Base-by-base conservation (phyloP, 2,888 invertebrate genomes). In the Platycheirus rosarum region DNA sequence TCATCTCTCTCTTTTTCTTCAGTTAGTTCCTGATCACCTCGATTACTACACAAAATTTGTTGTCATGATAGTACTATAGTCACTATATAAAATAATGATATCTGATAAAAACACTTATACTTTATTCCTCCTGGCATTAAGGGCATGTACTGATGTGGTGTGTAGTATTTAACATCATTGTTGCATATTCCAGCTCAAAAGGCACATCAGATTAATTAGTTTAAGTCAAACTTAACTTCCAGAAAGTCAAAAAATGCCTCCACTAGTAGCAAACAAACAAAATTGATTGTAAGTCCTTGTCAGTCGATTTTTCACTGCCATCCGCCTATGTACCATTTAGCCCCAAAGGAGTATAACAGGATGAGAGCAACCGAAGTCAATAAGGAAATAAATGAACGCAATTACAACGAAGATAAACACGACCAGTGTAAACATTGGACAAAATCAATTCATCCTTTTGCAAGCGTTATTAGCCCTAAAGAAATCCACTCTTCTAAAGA, bases 191-290 rank as follows among this genome's bases (percentile, higher is more conserved):
- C 51, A 46, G 32, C 16, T 18, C 16, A 11, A 49, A 49, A 51
- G 63, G 32, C 14, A 73, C 57, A 23, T 87, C 87, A 89, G 89
- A 89, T 89, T 89, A 89, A 89, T 89, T 89, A 89, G 89, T 89
- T 89, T 88, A 87, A 88, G 89, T 89, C 88, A 88, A 87, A 88
- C 88, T 87, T 88, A 88, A 88, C 88, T 88, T 88, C 88, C 13
- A 77, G 63, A 73, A 62, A 77, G 68, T 63, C 55, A 62, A 77
- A 14, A 60, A 80, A 76, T 66, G 62, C 73, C 68, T 46, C 57
- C 26, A 62, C 68, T 51, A 37, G 35, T 18, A 37, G 29, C 68
- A 68, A 82, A 82, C 51, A 80, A 75, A 80, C 35, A 65, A 82
- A 71, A 85, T 86, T 86, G 85, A 86, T 85, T 78, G 82, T 85